Base-by-base conservation (phyloP, 2,113 vertebrate genomes). In the Oreochromis niloticus region DNA sequence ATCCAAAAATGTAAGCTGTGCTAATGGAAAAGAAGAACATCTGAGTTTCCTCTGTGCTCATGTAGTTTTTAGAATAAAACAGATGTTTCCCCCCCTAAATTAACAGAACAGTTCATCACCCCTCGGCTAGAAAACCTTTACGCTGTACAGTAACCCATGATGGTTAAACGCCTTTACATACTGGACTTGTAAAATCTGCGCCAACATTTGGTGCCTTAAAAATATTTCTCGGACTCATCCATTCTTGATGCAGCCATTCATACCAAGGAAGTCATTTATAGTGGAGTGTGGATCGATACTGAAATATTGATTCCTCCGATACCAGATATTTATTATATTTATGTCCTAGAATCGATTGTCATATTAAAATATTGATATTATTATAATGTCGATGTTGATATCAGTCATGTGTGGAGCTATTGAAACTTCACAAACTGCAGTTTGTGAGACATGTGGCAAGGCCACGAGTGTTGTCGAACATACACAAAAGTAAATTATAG, bases 211-310 rank as follows among this genome's bases (percentile, higher is more conserved):
- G 59, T n/a, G 59, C 59, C 32, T 36, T 36, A 36, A 63, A 63
- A 3, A 63, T 63, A 4, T 63, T 63, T 63, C 36, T 36, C 0
- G 4, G 32, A 63, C 17, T 4, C n/a, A 63, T 16, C 16, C 6
- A 63, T 36, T 1, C 9, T 1, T 1, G 4, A 63, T 36, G 32
- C 17, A 63, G 17, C 17, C 9, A 36, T 63, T 36, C 59, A 63
- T 0, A 63, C 59, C 59, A 36, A 63, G 59, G 32, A 36, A 63
- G 9, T 0, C 0, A 63, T 63, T 63, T 63, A 9, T 36, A 63
- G 3, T n/a, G 32, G 36, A 36, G 59, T 7, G 59, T 2, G 9
- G 0, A 19, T 63, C 0, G 0, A 36, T 36, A 63, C 17, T 36
- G 32, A 63, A 63, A 63, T 36, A 63, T 63, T 0, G 6, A 63